Conservation (phyloP, 2,113 vertebrate genomes). For the Trogon surrucura region DNA sequence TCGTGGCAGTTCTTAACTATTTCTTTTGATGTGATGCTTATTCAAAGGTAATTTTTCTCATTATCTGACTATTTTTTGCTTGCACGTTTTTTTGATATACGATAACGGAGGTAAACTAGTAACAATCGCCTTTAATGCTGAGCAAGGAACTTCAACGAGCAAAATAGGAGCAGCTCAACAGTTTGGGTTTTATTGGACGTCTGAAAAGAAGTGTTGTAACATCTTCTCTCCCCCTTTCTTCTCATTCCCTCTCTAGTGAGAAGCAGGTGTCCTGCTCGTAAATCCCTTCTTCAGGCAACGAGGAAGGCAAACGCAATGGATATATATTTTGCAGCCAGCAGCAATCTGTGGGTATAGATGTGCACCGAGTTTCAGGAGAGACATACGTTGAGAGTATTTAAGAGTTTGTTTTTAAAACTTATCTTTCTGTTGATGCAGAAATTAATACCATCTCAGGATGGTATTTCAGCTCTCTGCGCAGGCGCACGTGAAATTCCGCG, state of each 20-base stretch:
- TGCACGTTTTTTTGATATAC: background rate
- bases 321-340: background rate
- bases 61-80: constrained; percentile 18
- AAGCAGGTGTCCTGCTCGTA: background rate
- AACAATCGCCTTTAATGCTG: background rate
- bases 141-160: background rate
- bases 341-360: background rate
- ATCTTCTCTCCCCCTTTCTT: background rate
- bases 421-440: background rate
- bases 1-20: background rate
- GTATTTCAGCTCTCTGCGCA: background rate
- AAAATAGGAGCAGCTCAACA: background rate
- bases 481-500: background rate
- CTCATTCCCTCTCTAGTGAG: background rate
- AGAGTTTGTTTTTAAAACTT: background rate
- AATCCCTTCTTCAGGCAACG: background rate
- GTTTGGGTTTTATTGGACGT: background rate
- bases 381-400: background rate
- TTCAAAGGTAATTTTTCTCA: constrained; percentile 25
- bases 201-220: background rate
- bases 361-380: background rate
- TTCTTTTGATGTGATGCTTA: constrained; percentile 6
- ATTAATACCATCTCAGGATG: background rate
- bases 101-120: background rate
- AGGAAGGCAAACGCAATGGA: background rate